These are phyloP conservation scores for Hypothenemus hampei DNA, from an alignment of 1,140 invertebrate species.

Conservation along the genomic window DNA sequence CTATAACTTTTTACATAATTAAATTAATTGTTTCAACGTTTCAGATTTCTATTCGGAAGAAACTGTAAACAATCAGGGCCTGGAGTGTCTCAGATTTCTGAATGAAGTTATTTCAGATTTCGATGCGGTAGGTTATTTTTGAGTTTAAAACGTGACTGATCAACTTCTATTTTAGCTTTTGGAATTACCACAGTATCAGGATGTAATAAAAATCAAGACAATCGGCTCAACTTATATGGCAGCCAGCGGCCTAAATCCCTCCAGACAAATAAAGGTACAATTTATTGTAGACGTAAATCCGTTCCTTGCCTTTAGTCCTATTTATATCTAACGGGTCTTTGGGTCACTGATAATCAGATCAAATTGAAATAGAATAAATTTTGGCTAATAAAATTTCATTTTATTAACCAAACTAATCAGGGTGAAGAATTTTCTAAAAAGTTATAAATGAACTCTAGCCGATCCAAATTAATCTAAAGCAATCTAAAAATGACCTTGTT, in stretches of 20 bases:
- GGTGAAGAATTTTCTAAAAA: no score
- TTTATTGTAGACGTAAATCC: constrained; percentile 1
- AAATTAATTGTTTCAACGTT: constrained; percentile 37
- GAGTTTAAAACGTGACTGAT: no score
- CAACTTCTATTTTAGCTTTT: constrained; percentile 78
- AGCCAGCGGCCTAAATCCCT: constrained; percentile 81
- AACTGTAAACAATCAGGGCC: constrained; percentile 91
- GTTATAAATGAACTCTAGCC: no score
- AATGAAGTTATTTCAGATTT: constrained; percentile 99
- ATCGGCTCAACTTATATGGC: constrained; percentile 98
- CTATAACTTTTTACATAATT: no score
- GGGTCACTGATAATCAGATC: no score
- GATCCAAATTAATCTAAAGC: neutral
- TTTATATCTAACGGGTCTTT: no score
- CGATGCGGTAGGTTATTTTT: constrained; percentile 73
- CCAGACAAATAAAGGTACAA: constrained; percentile 59
- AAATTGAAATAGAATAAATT: no score
- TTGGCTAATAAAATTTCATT: no score
- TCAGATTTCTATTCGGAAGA: constrained; percentile 93
- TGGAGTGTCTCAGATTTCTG: constrained; percentile 91
- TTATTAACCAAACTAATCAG: no score
- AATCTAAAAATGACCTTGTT: neutral
- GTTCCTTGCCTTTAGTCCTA: no score
- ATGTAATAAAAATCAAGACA: constrained; percentile 96
- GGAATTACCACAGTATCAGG: constrained; percentile 76